phyloP scores from a whole-genome alignment of 2,797 vertebrate genomes.

The Malacoraja senta region DNA sequence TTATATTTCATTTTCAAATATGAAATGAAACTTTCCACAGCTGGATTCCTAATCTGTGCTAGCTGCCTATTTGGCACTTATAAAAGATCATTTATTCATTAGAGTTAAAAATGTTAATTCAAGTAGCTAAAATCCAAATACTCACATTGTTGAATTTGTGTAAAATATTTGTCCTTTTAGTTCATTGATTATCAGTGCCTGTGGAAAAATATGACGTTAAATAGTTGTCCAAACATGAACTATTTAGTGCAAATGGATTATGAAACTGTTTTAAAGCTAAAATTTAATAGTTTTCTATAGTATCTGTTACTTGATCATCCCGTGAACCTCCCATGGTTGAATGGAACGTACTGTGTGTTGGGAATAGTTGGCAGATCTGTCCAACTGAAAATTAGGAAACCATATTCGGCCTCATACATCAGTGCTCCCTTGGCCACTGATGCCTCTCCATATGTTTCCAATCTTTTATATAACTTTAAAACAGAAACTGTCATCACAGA shows the following conservation, averaged over 20 bases:
- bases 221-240: constrained; percentile 41
- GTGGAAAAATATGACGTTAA: constrained; percentile 30
- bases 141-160: constrained; percentile 51
- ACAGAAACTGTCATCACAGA: not conserved
- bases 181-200: constrained; percentile 67
- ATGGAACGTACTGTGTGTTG: too few species aligned
- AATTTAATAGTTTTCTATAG: not conserved
- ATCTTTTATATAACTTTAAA: too few species aligned
- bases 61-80: not conserved
- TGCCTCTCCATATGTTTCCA: not conserved
- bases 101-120: not conserved
- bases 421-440: not conserved
- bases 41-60: not conserved
- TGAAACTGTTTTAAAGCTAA: not conserved
- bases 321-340: too few species aligned
- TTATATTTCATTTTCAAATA: not conserved
- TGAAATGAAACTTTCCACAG: not conserved
- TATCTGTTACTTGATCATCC: not conserved
- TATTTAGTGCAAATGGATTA: not conserved
- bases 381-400: too few species aligned
- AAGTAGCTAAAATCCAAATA: constrained; percentile 36
- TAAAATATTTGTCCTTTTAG: constrained; percentile 56
- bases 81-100: not conserved
- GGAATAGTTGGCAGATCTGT: too few species aligned
- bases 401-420: not conserved